Percentiles rank a stretch among this genome's conserved stretches.
Evolutionary conservation across 2,888 invertebrate species (phyloP).

Genomic region (Cheilosia soror): DNA sequence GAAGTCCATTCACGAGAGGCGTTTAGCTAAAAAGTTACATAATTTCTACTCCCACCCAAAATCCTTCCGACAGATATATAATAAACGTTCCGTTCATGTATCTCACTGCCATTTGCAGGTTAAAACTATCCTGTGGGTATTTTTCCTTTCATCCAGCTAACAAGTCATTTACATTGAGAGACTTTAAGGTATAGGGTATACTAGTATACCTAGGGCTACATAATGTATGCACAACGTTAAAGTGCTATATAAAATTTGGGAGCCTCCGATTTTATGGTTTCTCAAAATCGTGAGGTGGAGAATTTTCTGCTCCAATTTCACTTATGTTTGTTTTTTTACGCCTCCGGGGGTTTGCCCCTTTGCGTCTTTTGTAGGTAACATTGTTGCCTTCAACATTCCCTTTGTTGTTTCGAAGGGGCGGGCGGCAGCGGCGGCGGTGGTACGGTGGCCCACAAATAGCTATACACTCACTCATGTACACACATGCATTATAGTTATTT

Average conservation of each 20-base stretch:
- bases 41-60: not conserved
- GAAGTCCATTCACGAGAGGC: not conserved
- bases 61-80: constrained; percentile 24
- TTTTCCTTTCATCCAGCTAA: constrained; percentile 16
- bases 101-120: constrained; percentile 48
- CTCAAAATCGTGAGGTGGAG: constrained; percentile 49
- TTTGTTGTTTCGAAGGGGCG: constrained; percentile 19
- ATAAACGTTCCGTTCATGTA: constrained; percentile 52
- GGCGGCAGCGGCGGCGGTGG: not conserved
- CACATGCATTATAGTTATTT: constrained; percentile 47
- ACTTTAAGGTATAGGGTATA: constrained; percentile 1
- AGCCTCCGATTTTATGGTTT: constrained; percentile 33
- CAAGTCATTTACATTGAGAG: constrained; percentile 11
- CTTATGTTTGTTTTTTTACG: constrained; percentile 46
- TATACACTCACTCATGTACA: constrained; percentile 4
- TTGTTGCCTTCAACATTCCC: constrained; percentile 4
- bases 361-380: not conserved
- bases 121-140: constrained; percentile 38
- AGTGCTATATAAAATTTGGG: constrained; percentile 21
- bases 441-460: constrained; percentile 4
- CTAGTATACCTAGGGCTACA: not conserved
- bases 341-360: constrained; percentile 22
- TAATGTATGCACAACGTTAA: not conserved
- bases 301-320: constrained; percentile 59
- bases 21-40: constrained; percentile 1